Base-by-base conservation (phyloP, 2,797 vertebrate species). In the Chelonia mydas region DNA sequence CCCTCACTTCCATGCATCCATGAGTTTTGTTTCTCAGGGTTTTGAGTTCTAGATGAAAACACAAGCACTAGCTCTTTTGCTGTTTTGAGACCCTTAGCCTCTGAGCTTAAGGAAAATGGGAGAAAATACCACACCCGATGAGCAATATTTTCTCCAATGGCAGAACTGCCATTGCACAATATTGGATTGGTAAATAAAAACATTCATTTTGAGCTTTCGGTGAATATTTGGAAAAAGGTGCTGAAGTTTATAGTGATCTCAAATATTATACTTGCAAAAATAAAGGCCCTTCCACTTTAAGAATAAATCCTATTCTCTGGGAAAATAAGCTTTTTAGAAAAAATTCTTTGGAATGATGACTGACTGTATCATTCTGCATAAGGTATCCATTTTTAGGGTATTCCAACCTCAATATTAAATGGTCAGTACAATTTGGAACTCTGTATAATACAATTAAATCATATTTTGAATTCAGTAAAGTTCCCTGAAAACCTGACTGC, bases 401-500 rank as follows among this genome's bases (percentile, higher is more conserved):
- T 95, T 74, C 92, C 87, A 92, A 94, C 79, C 90, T 94, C 95
- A 93, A 93, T 92, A 94, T 91, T 77, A 94, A 94, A 81, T 84
- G 86, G 90, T 95, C 89, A 68, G 76, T 88, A 91, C 88, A 86
- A 94, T 49, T 37, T 81, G 25, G 80, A 19, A 4, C 50, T 80
- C 90, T 95, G 83, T 94, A 94, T 3, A 6, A 77, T 83, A 92
- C 74, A 94, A 88, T 94, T 97, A 96, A 97, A 90, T 94, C 91
- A 84, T 96, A 95, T 84, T 92, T 31, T 84, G 84, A 92, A 51
- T n/a, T 19, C 55, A 88, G 53, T 33, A 90, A 78, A 59, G 84
- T 95, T 95, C 80, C 25, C 51, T 79, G 45, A 83, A 95, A 94
- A 55, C 76, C 15, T 90, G 92, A 86, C 86, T 87, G 10, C 19